Evolutionary conservation across 2,113 vertebrate genomes (phyloP).

Genomic region (Dasyornis broadbenti): DNA sequence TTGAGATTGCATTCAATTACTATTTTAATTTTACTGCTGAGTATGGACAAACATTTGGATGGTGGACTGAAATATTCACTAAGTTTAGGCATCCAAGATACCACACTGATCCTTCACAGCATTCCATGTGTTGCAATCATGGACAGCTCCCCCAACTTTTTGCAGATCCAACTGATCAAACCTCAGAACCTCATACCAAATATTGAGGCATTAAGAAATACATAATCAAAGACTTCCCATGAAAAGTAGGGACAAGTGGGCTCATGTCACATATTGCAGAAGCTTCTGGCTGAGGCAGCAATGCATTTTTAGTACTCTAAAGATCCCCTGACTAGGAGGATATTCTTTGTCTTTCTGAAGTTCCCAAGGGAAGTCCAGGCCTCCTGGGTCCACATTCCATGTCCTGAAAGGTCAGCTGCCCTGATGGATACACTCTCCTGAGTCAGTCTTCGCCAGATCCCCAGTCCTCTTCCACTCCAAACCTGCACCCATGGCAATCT

Average conservation of each 20-base stretch:
- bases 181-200: not conserved
- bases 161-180: not conserved
- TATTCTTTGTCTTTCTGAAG: not conserved
- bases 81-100: not conserved
- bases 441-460: not conserved
- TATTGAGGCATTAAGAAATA: not conserved
- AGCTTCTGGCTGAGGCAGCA: not conserved
- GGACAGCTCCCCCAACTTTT: not conserved
- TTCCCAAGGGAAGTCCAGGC: not conserved
- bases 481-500: rapidly evolving
- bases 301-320: not conserved
- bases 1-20: not conserved
- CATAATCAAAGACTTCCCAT: rapidly evolving
- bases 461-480: not conserved
- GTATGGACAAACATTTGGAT: not conserved
- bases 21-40: not conserved
- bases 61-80: not conserved
- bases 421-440: not conserved
- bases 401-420: not conserved
- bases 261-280: not conserved
- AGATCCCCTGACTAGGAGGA: not conserved
- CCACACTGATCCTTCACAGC: not conserved
- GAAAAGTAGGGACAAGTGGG: not conserved
- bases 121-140: not conserved
- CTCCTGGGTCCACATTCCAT: not conserved